Percentiles rank a stretch among this genome's conserved stretches.
These are phyloP conservation scores for Aegotheles bennettii DNA, from an alignment of 2,113 vertebrate genomes.

Conservation along the genomic window DNA sequence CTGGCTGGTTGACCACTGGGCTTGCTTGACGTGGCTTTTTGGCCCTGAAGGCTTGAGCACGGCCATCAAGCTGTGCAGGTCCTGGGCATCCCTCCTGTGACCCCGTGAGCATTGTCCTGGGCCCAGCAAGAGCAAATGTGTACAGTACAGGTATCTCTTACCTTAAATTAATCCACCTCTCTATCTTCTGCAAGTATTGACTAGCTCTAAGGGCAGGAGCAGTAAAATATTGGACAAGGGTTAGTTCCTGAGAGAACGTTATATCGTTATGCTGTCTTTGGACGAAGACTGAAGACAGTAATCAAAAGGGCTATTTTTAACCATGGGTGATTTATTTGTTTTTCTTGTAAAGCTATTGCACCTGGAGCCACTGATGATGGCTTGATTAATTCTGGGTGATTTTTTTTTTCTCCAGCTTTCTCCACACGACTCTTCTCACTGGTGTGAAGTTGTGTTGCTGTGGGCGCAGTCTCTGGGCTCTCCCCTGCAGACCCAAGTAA, in stretches of 20 bases:
- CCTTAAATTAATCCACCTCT: not conserved
- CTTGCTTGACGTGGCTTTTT: accelerated
- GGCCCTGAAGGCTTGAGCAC: accelerated
- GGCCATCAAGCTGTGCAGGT: accelerated
- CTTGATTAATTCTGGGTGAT: constrained; percentile 37
- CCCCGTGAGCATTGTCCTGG: not conserved
- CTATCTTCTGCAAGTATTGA: constrained; percentile 3
- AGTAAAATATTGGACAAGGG: constrained; percentile 42
- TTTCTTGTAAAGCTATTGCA: constrained; percentile 43
- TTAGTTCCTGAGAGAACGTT: constrained; percentile 43
- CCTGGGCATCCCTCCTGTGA: not conserved
- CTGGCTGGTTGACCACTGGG: too few species aligned
- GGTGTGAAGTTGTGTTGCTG: not conserved
- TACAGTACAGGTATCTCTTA: not conserved
- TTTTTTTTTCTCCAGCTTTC: not conserved
- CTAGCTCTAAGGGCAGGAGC: constrained; percentile 27
- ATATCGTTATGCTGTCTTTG: constrained; percentile 6
- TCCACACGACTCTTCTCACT: not conserved
- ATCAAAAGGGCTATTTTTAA: constrained; percentile 66
- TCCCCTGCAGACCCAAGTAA: not conserved
- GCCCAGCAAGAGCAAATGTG: not conserved
- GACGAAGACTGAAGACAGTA: constrained; percentile 48
- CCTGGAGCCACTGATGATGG: constrained; percentile 38
- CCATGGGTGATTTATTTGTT: constrained; percentile 58
- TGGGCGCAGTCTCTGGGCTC: not conserved